These are phyloP conservation scores for Malurus cyaneus DNA, from an alignment of 2,113 vertebrate genomes.

Conservation along the genomic window DNA sequence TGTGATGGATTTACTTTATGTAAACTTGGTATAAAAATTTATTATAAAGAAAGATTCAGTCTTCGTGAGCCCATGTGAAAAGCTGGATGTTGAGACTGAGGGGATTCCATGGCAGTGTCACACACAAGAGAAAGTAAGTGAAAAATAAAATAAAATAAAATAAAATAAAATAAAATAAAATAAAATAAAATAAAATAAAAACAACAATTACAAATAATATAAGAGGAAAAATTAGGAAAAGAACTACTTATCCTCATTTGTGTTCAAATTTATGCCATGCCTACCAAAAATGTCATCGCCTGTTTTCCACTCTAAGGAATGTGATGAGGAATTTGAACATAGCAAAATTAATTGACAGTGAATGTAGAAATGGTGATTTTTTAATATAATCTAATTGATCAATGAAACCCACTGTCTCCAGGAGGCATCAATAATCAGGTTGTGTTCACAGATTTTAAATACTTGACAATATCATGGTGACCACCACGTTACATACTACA, in stretches of 20 bases:
- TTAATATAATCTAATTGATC: background rate
- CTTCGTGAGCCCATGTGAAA: background rate
- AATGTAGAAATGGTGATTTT: background rate
- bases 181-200: accelerated
- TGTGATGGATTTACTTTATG: background rate
- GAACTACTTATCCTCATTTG: background rate
- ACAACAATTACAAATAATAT: background rate
- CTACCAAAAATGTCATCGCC: background rate
- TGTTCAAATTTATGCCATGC: background rate
- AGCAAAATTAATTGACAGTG: background rate
- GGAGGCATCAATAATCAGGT: background rate
- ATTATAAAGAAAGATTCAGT: background rate
- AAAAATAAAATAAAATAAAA: background rate
- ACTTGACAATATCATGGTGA: background rate
- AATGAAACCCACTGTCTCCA: background rate
- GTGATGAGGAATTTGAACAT: background rate
- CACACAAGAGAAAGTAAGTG: background rate
- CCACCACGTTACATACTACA: background rate
- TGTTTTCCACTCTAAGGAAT: background rate
- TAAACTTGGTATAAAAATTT: background rate
- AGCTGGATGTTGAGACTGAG: accelerated
- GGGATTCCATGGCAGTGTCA: background rate
- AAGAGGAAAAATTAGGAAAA: background rate
- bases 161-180: background rate
- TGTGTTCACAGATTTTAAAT: background rate